These are phyloP conservation scores for Zoroaster sp. DNA, from an alignment of 53 echinoderm and acorn worm species.

Conservation along the genomic window DNA sequence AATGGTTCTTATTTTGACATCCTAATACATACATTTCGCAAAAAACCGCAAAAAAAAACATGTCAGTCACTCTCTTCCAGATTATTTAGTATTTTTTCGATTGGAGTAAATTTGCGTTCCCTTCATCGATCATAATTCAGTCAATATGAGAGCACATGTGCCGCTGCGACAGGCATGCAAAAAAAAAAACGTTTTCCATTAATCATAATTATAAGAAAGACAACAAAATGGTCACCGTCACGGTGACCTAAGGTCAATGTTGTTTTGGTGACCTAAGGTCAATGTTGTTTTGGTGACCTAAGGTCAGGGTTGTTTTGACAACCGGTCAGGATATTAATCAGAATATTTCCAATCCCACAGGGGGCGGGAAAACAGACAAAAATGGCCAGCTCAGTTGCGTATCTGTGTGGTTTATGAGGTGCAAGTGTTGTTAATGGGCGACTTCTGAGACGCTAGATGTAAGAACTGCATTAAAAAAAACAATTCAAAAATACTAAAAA, in stretches of 20 bases:
- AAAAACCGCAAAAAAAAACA: background rate
- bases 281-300: background rate
- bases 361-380: background rate
- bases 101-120: constrained; percentile 6
- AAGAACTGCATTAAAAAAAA: too few relatives aligned
- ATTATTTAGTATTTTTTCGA: background rate
- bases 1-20: background rate
- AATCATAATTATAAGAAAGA: background rate
- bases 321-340: constrained; percentile 7
- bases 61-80: background rate
- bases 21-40: background rate
- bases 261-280: background rate
- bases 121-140: background rate
- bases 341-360: background rate
- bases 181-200: background rate
- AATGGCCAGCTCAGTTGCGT: too few relatives aligned
- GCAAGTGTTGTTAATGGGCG: too few relatives aligned
- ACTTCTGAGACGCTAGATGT: too few relatives aligned
- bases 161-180: background rate
- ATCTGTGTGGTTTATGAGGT: background rate
- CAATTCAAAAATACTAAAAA: too few relatives aligned
- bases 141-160: background rate
- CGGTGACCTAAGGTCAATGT: background rate
- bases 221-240: constrained; percentile 10
- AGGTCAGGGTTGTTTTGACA: constrained; percentile 3